phyloP scores from a whole-genome alignment of 2,888 invertebrate species.

The Sarcophaga carnaria region DNA sequence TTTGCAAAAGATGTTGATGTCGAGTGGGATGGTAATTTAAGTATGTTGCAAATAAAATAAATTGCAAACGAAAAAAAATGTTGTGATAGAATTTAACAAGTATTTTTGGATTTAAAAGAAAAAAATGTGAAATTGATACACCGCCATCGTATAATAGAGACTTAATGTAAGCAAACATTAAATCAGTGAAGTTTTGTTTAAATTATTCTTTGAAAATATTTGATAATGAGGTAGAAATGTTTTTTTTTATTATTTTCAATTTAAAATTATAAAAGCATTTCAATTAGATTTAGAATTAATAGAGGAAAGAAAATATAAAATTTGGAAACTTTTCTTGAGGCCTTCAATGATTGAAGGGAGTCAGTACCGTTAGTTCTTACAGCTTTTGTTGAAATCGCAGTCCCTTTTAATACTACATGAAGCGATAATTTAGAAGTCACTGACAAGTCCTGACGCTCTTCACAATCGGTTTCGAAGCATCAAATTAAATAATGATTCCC shows the following conservation, averaged over 20 bases:
- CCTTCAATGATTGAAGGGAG: too few relatives aligned
- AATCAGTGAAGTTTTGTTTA: background rate
- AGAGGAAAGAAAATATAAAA: too few relatives aligned
- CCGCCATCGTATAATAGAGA: background rate
- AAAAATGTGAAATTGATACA: conserved; percentile 4
- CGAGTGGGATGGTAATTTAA: conserved; percentile 54
- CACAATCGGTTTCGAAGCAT: too few relatives aligned
- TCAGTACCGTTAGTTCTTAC: too few relatives aligned
- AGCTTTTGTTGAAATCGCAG: too few relatives aligned
- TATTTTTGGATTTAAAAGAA: background rate
- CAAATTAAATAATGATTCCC: too few relatives aligned
- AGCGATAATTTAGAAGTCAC: too few relatives aligned
- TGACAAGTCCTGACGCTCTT: too few relatives aligned
- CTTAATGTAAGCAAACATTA: background rate
- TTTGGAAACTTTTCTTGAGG: too few relatives aligned
- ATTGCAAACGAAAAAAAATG: conserved; percentile 44
- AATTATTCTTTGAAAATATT: background rate
- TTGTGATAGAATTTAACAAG: conserved; percentile 19
- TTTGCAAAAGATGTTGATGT: conserved; percentile 34
- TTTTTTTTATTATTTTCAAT: background rate
- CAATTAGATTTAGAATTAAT: background rate
- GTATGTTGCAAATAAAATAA: conserved; percentile 64
- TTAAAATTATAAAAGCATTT: background rate
- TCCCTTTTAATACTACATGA: too few relatives aligned
- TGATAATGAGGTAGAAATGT: conserved; percentile 1